A percentile compares a stretch with the other conserved stretches of the same genome.
phyloP scores from a whole-genome alignment of 1,140 invertebrate genomes.

The Heterodera schachtii region DNA sequence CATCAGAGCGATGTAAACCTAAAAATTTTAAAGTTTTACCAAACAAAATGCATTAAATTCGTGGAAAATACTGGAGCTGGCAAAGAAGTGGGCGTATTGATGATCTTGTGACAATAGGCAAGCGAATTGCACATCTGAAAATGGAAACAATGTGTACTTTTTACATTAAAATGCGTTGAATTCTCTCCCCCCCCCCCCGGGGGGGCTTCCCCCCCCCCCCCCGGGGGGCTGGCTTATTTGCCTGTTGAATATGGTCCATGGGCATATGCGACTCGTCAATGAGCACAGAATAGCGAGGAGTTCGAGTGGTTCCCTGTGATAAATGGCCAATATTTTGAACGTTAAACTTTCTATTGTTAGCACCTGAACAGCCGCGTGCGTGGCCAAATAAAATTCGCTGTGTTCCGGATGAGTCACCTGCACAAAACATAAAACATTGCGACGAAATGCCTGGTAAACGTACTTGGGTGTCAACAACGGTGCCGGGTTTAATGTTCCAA shows the following conservation, averaged over 20 bases:
- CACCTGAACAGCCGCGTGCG: conserved; percentile 37
- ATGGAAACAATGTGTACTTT: too few species aligned
- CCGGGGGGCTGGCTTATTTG: not conserved
- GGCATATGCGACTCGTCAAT: conserved; percentile 37
- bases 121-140: conserved; percentile 23
- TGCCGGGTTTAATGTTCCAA: conserved; percentile 43
- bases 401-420: conserved; percentile 40
- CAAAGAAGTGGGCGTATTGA: conserved; percentile 44
- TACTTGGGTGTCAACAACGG: conserved; percentile 33
- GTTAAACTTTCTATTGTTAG: not conserved
- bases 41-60: not conserved
- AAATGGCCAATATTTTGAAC: not conserved
- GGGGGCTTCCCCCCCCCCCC: not conserved
- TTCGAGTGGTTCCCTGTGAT: conserved; percentile 35
- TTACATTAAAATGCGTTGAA: too few species aligned
- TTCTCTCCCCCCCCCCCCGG: too few species aligned
- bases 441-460: not conserved
- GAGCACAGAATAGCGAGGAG: conserved; percentile 40
- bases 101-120: conserved; percentile 38
- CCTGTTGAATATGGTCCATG: conserved; percentile 29
- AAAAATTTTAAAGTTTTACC: not conserved
- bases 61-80: conserved; percentile 18
- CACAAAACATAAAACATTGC: conserved; percentile 2
- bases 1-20: conserved; percentile 41
- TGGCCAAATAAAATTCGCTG: conserved; percentile 39